Conservation (phyloP, 2,113 vertebrate species). For the Amblyopsis rosae region DNA sequence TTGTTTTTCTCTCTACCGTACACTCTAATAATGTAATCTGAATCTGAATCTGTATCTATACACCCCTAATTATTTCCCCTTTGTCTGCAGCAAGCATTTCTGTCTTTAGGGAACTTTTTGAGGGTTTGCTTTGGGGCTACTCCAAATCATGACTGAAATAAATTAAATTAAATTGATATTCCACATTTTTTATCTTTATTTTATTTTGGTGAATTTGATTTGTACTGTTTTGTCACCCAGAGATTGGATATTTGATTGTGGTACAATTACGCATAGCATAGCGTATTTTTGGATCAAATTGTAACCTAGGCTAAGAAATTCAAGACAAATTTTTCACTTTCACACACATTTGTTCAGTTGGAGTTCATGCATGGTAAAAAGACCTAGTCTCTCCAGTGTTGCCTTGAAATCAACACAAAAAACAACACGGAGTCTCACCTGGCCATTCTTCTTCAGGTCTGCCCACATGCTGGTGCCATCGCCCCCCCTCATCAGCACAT, state of each 20-base stretch:
- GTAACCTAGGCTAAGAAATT: too few species aligned
- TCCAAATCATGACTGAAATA: slow-evolving; percentile 25
- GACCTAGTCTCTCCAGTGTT: not conserved
- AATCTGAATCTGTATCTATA: not conserved
- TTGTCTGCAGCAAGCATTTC: slow-evolving; percentile 3
- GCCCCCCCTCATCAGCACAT: slow-evolving; percentile 94
- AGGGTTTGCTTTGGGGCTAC: slow-evolving; percentile 7
- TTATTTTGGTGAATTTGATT: not conserved
- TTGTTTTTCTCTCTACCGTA: not conserved
- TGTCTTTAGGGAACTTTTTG: not conserved
- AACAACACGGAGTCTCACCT: slow-evolving; percentile 77
- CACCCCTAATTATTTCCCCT: not conserved
- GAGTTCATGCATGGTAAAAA: too few species aligned
- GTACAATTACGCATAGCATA: too few species aligned
- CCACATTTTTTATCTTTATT: not conserved
- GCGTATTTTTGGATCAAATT: not conserved
- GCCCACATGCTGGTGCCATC: slow-evolving; percentile 98
- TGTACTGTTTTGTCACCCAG: too few species aligned
- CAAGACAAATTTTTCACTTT: too few species aligned
- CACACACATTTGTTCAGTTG: too few species aligned
- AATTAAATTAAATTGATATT: not conserved
- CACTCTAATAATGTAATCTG: slow-evolving; percentile 3
- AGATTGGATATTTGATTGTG: too few species aligned
- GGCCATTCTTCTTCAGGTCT: slow-evolving; percentile 92
- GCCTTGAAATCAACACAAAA: not conserved